Evolutionary conservation across 1,140 invertebrate species (phyloP).

Genomic region (Cotesia typhae): DNA sequence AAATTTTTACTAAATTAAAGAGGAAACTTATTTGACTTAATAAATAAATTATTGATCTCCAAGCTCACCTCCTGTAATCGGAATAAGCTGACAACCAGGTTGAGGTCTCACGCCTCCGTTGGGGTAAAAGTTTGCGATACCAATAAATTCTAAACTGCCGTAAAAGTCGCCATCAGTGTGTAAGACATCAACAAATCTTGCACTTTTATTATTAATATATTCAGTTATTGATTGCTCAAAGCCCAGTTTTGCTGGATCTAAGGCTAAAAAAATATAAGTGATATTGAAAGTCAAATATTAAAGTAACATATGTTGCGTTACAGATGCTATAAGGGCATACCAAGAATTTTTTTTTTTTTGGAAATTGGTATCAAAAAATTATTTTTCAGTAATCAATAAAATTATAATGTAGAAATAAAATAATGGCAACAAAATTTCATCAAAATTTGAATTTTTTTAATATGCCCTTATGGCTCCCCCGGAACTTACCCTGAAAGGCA

Average conservation of each 20-base stretch:
- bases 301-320: no score
- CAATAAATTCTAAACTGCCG: slow-evolving; percentile 67
- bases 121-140: slow-evolving; percentile 72
- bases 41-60: slow-evolving; percentile 49
- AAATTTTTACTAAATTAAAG: not conserved
- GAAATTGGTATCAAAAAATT: no score
- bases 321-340: no score
- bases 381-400: no score
- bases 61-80: slow-evolving; percentile 54
- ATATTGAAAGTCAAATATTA: not conserved
- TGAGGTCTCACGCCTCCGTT: slow-evolving; percentile 69
- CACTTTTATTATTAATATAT: slow-evolving; percentile 73
- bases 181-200: slow-evolving; percentile 74
- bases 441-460: no score
- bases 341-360: no score
- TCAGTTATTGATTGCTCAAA: slow-evolving; percentile 69
- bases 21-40: not conserved
- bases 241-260: slow-evolving; percentile 71
- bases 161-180: slow-evolving; percentile 74
- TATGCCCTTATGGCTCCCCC: no score
- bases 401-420: no score
- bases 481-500: no score
- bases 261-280: slow-evolving; percentile 49
- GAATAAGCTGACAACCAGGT: slow-evolving; percentile 65
- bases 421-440: no score